Conservation (phyloP, 2,888 invertebrate genomes). For the Dryocosmus kuriphilus region DNA sequence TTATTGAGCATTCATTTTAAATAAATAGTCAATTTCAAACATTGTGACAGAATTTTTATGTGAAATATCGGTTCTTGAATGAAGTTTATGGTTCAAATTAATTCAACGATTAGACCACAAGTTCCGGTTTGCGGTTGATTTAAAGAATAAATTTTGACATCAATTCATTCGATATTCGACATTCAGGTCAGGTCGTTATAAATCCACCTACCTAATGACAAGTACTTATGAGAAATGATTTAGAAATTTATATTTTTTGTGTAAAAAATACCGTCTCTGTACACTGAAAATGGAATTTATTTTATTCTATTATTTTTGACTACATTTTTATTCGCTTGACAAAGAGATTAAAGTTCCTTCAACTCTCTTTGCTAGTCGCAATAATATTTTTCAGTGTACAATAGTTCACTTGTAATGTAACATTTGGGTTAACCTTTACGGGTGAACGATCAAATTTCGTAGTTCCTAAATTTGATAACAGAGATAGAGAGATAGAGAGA, state of each 20-base stretch:
- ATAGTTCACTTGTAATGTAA: conserved; percentile 20
- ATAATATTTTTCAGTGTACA: conserved; percentile 29
- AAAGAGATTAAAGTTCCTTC: neutral
- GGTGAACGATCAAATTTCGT: conserved; percentile 31
- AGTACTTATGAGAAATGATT: conserved; percentile 12
- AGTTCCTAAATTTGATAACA: conserved; percentile 29
- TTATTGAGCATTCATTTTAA: neutral
- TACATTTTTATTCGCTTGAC: conserved; percentile 12
- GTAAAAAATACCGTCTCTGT: neutral
- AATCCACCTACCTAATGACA: conserved; percentile 18
- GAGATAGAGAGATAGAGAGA: too few species aligned
- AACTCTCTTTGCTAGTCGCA: neutral
- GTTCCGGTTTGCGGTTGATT: conserved; percentile 15
- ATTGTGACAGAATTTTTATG: neutral
- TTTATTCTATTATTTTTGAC: conserved; percentile 6
- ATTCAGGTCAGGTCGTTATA: neutral
- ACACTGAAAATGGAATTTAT: neutral
- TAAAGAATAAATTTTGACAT: conserved; percentile 32
- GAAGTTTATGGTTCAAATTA: neutral
- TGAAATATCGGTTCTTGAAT: neutral
- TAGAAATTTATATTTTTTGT: conserved; percentile 18
- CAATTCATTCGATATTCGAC: conserved; percentile 13
- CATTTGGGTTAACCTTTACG: conserved; percentile 26
- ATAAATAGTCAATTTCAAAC: neutral
- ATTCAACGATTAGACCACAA: conserved; percentile 1